Evolutionary conservation across 2,113 vertebrate genomes (phyloP), one percentile per base, ranked within the genome.

Genomic region (Sander vitreus): DNA sequence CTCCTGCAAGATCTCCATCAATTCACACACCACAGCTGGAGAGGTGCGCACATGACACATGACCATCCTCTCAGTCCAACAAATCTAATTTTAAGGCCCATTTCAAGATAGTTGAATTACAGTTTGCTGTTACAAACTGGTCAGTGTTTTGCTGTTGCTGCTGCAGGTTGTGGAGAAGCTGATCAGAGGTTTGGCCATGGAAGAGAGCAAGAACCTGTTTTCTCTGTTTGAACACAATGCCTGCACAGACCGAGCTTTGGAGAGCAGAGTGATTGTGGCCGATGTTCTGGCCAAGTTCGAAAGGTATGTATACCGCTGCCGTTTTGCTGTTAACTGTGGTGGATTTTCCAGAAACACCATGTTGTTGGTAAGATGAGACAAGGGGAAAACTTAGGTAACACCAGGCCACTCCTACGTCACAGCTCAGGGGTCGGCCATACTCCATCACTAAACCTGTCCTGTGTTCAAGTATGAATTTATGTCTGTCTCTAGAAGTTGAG

Each of bases 121-220:
- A 2, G 36, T 25, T 5, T 6, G 18, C 25, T 58, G 45, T 76
- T 53, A 50, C 4, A 48, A 74, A 62, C n/a, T 43, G 18, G 5
- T 33, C 3, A 0, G 10, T 36, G 66, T 62, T 43, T 59, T 27
- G 9, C 15, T 70, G 45, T 47, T 84, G 59, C 33, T 83, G 57
- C 53, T 81, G 54, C 88, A 99, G 98, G 98, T 99, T 86, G 98
- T 99, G 87, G 98, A 99, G 94, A 99, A 99, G 92, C 90, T 99
- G 90, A 98, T 99, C 91, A 92, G 98, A 51, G 98, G 98, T 62
- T 94, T 99, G 68, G 98, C 97, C 63, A 99, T 99, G 98, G 98
- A 99, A 91, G 96, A 99, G 48, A 99, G 98, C 93, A 97, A 98
- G 92, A 99, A 99, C 92, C 97, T 99, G 95, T 99, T 99, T 76